These are phyloP conservation scores for Harpegnathos saltator DNA, from an alignment of 1,140 invertebrate genomes.

Conservation along the genomic window DNA sequence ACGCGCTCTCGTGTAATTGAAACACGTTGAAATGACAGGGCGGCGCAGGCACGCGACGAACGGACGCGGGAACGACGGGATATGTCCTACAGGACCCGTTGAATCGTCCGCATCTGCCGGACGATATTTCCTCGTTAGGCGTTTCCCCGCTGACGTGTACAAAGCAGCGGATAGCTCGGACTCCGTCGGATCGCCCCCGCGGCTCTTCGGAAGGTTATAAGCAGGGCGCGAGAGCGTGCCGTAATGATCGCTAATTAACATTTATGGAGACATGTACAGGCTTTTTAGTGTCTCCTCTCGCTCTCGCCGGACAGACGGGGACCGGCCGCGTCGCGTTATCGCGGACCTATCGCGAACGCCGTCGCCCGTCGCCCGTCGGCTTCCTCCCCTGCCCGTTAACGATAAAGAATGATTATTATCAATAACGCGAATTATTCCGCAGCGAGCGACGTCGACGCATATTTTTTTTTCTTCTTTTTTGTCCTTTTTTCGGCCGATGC, in stretches of 20 bases:
- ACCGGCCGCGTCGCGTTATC: slow-evolving; percentile 12
- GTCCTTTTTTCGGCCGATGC: too few relatives aligned
- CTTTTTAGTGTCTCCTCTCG: slow-evolving; percentile 68
- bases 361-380: not conserved
- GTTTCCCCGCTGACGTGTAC: slow-evolving; percentile 47
- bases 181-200: not conserved
- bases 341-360: slow-evolving; percentile 52
- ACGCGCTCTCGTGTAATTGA: slow-evolving; percentile 39
- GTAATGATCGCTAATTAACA: slow-evolving; percentile 76
- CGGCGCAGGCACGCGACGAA: slow-evolving; percentile 9
- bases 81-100: slow-evolving; percentile 20
- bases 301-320: not conserved
- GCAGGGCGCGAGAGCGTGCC: slow-evolving; percentile 34
- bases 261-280: slow-evolving; percentile 74
- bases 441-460: not conserved
- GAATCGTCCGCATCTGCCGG: slow-evolving; percentile 46
- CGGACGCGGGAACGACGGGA: slow-evolving; percentile 4
- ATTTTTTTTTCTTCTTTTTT: too few relatives aligned
- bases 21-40: slow-evolving; percentile 32
- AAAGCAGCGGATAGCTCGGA: slow-evolving; percentile 54
- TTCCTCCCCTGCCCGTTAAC: not conserved
- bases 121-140: slow-evolving; percentile 50
- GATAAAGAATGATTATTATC: not conserved
- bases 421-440: not conserved
- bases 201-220: slow-evolving; percentile 52